phyloP scores from a whole-genome alignment of 37 sponge, comb jelly and placozoan species.

The Oscarella lobularis region DNA sequence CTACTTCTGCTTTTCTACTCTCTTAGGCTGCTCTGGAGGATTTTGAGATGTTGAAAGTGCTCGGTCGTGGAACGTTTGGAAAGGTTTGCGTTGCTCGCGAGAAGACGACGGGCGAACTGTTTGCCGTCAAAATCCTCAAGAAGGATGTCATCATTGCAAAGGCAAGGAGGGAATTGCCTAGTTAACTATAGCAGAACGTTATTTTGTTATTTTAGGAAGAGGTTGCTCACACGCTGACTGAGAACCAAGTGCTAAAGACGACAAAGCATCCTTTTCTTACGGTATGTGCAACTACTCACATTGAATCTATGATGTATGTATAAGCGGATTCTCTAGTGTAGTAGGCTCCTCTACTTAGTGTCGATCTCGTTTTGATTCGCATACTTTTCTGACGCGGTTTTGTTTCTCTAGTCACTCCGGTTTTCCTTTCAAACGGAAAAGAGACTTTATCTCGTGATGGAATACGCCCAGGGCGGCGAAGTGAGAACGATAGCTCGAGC shows the following conservation, averaged over 20 bases:
- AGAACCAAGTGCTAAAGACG: constrained; percentile 72
- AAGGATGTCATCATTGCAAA: constrained; percentile 97
- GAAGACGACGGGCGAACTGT: constrained; percentile 65
- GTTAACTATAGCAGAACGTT: not conserved
- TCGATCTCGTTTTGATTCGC: not conserved
- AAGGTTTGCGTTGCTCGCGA: constrained; percentile 63
- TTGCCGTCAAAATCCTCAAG: constrained; percentile 92
- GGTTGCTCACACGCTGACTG: constrained; percentile 92
- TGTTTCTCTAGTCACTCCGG: constrained; percentile 41
- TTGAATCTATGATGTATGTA: no score
- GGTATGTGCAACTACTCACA: no score
- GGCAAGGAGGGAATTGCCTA: not conserved
- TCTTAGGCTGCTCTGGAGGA: constrained; percentile 43
- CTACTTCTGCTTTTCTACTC: no score
- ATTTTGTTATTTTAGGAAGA: constrained; percentile 42
- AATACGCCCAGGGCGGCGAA: constrained; percentile 97
- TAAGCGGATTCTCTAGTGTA: no score
- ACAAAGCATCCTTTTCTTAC: constrained; percentile 16
- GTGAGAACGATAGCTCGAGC: constrained; percentile 24
- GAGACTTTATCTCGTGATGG: constrained; percentile 96
- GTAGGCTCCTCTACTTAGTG: not conserved
- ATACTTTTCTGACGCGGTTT: not conserved
- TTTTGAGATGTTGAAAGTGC: constrained; percentile 91
- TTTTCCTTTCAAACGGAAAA: constrained; percentile 91
- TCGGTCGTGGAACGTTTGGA: constrained; percentile 97